Percentiles rank a stretch among this genome's conserved stretches.
These are phyloP conservation scores for Malthinus flaveolus DNA, from an alignment of 2,888 invertebrate genomes.

Conservation along the genomic window DNA sequence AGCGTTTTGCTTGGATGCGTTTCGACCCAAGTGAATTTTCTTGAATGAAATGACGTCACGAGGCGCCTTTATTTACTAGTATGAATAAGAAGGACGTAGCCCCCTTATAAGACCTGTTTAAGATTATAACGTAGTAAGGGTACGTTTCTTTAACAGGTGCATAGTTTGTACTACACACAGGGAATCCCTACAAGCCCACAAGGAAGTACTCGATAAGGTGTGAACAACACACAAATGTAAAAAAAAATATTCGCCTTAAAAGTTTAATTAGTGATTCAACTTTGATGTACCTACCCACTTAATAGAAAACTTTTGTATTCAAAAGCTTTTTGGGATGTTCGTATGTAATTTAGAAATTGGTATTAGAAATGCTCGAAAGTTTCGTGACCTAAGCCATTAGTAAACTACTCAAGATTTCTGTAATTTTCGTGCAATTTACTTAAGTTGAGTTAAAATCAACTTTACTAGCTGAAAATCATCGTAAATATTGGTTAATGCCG, in stretches of 20 bases:
- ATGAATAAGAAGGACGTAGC: slow-evolving; percentile 8
- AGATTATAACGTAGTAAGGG: slow-evolving; percentile 18
- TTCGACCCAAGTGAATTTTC: background rate
- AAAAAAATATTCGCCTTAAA: background rate
- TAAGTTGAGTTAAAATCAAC: slow-evolving; percentile 38
- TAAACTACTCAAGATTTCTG: slow-evolving; percentile 31
- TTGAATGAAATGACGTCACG: slow-evolving; percentile 34
- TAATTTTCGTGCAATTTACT: slow-evolving; percentile 44
- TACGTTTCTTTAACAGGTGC: slow-evolving; percentile 20
- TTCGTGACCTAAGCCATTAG: slow-evolving; percentile 43
- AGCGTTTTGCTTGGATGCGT: too few species aligned
- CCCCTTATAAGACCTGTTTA: slow-evolving; percentile 19
- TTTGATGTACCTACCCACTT: too few species aligned
- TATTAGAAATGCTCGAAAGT: slow-evolving; percentile 1
- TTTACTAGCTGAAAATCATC: slow-evolving; percentile 42
- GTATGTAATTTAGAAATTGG: background rate
- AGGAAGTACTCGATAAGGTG: slow-evolving; percentile 5
- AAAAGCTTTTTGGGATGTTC: background rate
- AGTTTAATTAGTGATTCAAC: background rate
- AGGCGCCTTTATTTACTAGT: slow-evolving; percentile 5
- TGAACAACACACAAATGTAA: background rate
- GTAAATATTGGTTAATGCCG: slow-evolving; percentile 43
- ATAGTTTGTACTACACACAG: background rate
- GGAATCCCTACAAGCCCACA: background rate
- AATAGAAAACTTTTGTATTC: background rate